Evolutionary conservation across 2,113 vertebrate genomes (phyloP).

Genomic region (Semnopithecus entellus): DNA sequence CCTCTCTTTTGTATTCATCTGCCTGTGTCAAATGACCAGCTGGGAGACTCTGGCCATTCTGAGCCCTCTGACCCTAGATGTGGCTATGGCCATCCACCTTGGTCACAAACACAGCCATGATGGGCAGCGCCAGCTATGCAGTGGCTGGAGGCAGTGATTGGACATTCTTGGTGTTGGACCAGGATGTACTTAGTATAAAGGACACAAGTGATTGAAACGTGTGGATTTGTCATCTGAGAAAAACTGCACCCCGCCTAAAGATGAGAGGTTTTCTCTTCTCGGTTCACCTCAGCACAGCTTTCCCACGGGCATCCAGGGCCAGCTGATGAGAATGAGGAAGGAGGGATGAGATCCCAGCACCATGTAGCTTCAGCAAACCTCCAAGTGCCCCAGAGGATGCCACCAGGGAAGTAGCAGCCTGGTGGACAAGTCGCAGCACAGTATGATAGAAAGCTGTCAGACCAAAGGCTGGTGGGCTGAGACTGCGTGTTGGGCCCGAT

Average conservation of each 20-base stretch:
- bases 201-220: neutral
- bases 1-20: neutral
- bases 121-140: neutral
- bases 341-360: neutral
- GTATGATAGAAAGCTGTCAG: neutral
- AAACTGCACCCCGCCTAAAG: neutral
- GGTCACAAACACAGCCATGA: neutral
- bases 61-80: neutral
- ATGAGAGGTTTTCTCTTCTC: neutral
- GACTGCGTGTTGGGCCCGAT: neutral
- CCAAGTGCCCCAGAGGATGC: neutral
- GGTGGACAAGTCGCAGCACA: neutral
- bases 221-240: neutral
- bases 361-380: neutral
- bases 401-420: neutral
- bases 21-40: neutral
- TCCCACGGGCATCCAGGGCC: neutral
- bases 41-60: neutral
- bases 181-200: neutral
- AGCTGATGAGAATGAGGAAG: neutral
- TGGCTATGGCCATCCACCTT: neutral
- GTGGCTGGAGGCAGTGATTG: neutral
- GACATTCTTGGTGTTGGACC: neutral
- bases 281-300: neutral
- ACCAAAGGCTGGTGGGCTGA: neutral